Conservation (phyloP, 2,797 vertebrate species). For the Clarias fuscus region DNA sequence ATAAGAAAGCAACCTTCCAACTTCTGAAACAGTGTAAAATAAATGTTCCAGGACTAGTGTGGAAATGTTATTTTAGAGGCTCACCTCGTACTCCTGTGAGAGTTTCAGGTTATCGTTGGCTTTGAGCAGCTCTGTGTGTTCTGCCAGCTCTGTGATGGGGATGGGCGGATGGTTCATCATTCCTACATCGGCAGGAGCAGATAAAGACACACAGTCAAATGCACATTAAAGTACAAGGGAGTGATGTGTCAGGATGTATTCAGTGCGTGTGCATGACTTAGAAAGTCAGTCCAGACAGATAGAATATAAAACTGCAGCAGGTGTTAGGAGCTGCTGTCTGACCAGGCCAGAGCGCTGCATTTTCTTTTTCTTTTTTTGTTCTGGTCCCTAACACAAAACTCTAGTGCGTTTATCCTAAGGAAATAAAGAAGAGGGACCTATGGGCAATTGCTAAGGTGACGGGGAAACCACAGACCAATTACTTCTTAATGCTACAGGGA, state of each 20-base stretch:
- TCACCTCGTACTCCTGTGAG: constrained; percentile 87
- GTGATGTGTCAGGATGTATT: neutral
- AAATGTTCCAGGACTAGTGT: neutral
- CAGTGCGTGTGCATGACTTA: neutral
- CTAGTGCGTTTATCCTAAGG: constrained; percentile 30
- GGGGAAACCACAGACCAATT: constrained; percentile 58
- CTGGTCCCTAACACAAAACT: neutral
- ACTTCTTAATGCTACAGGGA: constrained; percentile 51
- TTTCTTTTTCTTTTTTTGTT: constrained; percentile 41
- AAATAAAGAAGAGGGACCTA: constrained; percentile 36
- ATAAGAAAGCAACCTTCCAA: no score
- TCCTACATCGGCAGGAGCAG: constrained; percentile 64
- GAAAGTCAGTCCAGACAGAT: constrained; percentile 1
- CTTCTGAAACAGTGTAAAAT: neutral
- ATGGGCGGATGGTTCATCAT: constrained; percentile 89
- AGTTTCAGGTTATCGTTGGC: constrained; percentile 89
- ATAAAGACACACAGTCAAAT: constrained; percentile 20
- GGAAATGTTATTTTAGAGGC: neutral
- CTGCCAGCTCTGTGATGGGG: constrained; percentile 81
- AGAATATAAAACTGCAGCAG: constrained; percentile 34
- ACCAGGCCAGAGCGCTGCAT: constrained; percentile 82
- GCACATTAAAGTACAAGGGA: neutral
- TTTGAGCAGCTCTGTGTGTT: constrained; percentile 85
- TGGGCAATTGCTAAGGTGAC: constrained; percentile 48
- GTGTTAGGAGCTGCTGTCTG: constrained; percentile 69